Evolutionary conservation across 1,140 invertebrate species (phyloP).

Genomic region (Drosophila fuyamai): DNA sequence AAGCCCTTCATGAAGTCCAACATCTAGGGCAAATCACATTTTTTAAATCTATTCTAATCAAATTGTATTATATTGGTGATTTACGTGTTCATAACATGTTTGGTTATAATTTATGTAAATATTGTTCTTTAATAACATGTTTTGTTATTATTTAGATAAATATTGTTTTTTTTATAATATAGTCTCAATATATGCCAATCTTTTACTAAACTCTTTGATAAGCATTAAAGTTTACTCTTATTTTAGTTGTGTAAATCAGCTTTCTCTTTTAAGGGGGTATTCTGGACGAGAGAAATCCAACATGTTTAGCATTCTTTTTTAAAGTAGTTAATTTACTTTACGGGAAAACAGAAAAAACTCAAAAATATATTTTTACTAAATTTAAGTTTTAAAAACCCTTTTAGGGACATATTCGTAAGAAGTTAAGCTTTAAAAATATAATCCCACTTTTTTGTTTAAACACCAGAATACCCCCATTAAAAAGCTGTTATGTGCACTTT

Average conservation of each 20-base stretch:
- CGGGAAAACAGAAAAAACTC: too few relatives aligned
- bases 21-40: constrained; percentile 83
- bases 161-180: constrained; percentile 1
- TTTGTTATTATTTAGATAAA: constrained; percentile 7
- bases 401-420: too few relatives aligned
- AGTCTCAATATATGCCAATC: not conserved
- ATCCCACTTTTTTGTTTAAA: too few relatives aligned
- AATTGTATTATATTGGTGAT: not conserved
- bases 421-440: too few relatives aligned
- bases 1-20: constrained; percentile 92
- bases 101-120: constrained; percentile 1
- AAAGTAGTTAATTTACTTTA: too few relatives aligned
- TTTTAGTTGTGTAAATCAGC: not conserved
- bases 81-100: constrained; percentile 2
- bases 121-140: constrained; percentile 8
- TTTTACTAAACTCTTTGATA: not conserved
- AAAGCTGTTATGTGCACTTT: constrained; percentile 52
- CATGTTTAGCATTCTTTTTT: too few relatives aligned
- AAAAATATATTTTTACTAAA: too few relatives aligned
- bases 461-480: too few relatives aligned
- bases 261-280: not conserved
- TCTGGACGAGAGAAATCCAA: too few relatives aligned
- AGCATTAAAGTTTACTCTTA: not conserved
- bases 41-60: not conserved
- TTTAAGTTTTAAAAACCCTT: too few relatives aligned